Conservation (phyloP, 2,113 vertebrate genomes). For the Saccopteryx leptura region DNA sequence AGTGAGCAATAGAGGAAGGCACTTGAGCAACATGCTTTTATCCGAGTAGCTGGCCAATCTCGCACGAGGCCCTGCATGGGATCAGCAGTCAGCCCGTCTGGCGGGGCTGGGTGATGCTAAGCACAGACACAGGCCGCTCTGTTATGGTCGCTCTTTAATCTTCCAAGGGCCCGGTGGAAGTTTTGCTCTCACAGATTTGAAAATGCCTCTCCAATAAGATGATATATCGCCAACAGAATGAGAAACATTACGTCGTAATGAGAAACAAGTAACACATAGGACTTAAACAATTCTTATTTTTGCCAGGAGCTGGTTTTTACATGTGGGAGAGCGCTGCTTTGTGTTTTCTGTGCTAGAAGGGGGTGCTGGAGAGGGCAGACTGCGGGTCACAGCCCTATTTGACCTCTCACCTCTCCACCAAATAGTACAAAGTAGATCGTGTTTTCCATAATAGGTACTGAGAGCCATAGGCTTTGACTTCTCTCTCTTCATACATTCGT, state of each 20-base stretch:
- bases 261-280: not conserved
- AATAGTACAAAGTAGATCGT: not conserved
- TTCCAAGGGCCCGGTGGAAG: not conserved
- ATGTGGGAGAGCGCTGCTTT: fast-evolving
- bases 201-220: not conserved
- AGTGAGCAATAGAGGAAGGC: not conserved
- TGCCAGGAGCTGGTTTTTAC: too few relatives aligned
- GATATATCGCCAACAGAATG: too few relatives aligned
- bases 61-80: not conserved
- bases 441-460: not conserved
- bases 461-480: not conserved
- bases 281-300: fast-evolving
- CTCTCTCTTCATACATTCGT: fast-evolving
- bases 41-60: not conserved
- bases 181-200: not conserved
- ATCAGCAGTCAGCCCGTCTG: not conserved
- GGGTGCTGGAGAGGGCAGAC: not conserved
- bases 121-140: not conserved
- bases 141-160: not conserved
- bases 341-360: too few relatives aligned
- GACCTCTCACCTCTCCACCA: not conserved
- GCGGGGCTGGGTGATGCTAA: fast-evolving
- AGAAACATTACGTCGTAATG: fast-evolving
- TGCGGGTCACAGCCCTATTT: not conserved
- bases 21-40: not conserved